Evolutionary conservation across 2,113 vertebrate species (phyloP).

Genomic region (Chloroceryle aenea): DNA sequence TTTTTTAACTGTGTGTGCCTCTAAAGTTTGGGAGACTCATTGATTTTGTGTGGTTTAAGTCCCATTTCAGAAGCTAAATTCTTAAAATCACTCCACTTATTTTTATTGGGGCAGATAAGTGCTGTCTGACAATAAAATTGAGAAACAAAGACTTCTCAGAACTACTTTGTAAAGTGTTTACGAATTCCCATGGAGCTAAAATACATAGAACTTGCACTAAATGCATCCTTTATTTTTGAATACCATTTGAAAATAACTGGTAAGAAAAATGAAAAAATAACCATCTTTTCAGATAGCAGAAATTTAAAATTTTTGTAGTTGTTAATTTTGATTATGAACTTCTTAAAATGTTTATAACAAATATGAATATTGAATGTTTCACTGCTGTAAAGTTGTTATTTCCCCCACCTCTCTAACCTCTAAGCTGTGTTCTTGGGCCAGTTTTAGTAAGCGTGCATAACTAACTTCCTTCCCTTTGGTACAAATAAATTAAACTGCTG

Average conservation of each 20-base stretch:
- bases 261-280: background rate
- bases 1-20: background rate
- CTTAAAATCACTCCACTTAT: background rate
- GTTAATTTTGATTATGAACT: background rate
- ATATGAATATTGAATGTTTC: background rate
- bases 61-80: background rate
- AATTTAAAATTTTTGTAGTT: background rate
- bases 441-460: background rate
- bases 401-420: background rate
- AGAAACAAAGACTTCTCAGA: background rate
- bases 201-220: slow-evolving; percentile 11
- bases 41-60: background rate
- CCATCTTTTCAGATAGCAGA: background rate
- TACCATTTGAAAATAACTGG: background rate
- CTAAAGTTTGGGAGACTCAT: background rate
- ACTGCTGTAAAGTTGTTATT: background rate
- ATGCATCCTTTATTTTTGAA: slow-evolving; percentile 49
- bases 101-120: background rate
- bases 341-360: background rate
- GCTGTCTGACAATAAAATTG: background rate
- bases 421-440: background rate
- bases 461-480: background rate
- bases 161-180: slow-evolving; percentile 33
- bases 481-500: background rate
- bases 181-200: slow-evolving; percentile 26